Percentiles rank a stretch among this genome's conserved stretches.
phyloP scores from a whole-genome alignment of 2,888 invertebrate genomes.

The Capitulum mitella region DNA sequence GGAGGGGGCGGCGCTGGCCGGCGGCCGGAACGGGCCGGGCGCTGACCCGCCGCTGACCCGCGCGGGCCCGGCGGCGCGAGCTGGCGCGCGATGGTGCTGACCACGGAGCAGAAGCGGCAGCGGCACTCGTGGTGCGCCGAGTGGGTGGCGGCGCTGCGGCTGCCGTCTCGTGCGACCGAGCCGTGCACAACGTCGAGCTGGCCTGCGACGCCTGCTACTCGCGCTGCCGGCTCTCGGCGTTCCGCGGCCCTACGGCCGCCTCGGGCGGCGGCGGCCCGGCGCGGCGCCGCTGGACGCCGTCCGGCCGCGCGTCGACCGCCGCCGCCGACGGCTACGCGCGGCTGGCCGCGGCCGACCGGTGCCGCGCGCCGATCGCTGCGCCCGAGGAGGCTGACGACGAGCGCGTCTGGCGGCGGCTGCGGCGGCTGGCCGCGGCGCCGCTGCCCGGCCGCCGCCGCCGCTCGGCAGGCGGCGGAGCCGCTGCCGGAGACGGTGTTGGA shows the following conservation, averaged over 20 bases:
- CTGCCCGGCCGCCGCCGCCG: not conserved
- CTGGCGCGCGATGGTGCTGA: not conserved
- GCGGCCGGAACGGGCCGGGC: not conserved
- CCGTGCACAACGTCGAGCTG: not conserved
- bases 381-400: not conserved
- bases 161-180: not conserved
- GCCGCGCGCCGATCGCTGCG: slow-evolving; percentile 17
- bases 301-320: not conserved
- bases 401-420: slow-evolving; percentile 46
- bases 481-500: not conserved
- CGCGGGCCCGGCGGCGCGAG: not conserved
- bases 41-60: not conserved
- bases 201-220: not conserved
- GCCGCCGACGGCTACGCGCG: not conserved
- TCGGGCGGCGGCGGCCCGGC: not conserved
- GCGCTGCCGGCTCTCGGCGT: not conserved
- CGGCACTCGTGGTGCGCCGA: slow-evolving; percentile 15
- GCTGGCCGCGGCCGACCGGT: not conserved
- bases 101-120: not conserved
- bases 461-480: not conserved
- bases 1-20: not conserved
- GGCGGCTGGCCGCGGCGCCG: slow-evolving; percentile 53
- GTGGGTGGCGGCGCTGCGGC: not conserved
- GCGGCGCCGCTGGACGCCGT: not conserved
- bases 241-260: not conserved